Conservation (phyloP, 2,113 vertebrate genomes). For the Sinocyclocheilus rhinocerous region DNA sequence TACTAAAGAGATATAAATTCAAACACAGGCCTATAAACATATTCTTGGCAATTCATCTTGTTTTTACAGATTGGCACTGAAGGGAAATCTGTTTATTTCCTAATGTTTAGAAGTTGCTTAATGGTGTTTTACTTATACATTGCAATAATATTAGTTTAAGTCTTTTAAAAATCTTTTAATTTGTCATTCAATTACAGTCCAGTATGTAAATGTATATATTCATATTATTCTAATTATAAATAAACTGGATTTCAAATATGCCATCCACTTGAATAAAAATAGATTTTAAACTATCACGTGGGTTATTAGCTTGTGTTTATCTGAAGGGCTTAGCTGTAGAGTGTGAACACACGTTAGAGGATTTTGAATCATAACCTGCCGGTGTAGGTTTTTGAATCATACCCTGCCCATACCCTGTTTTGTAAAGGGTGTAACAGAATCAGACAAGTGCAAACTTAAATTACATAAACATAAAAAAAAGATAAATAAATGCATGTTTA, state of each 20-base stretch:
- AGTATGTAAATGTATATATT: not conserved
- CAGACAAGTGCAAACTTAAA: not conserved
- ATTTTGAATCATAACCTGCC: not conserved
- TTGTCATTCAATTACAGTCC: not conserved
- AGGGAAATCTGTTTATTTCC: not conserved
- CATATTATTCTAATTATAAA: not conserved
- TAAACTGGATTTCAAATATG: not conserved
- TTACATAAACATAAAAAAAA: not conserved
- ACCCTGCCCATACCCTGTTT: too few relatives aligned
- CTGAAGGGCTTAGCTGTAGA: not conserved
- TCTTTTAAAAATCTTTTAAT: not conserved
- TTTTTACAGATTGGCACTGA: not conserved
- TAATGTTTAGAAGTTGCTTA: not conserved
- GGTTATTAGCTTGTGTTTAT: constrained; percentile 19
- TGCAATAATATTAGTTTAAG: not conserved
- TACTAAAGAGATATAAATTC: too few relatives aligned
- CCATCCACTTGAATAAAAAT: not conserved
- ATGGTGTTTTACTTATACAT: not conserved
- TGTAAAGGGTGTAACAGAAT: not conserved
- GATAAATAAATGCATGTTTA: not conserved
- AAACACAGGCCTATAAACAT: not conserved
- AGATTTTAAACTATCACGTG: constrained; percentile 9
- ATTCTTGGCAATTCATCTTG: not conserved
- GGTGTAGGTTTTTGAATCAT: too few relatives aligned
- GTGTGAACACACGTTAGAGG: not conserved